Evolutionary conservation across 30 jellyfish, hydroid and myxozoan genomes (phyloP), one percentile per base, ranked within the genome.

Genomic region (Cassiopea xamachana): DNA sequence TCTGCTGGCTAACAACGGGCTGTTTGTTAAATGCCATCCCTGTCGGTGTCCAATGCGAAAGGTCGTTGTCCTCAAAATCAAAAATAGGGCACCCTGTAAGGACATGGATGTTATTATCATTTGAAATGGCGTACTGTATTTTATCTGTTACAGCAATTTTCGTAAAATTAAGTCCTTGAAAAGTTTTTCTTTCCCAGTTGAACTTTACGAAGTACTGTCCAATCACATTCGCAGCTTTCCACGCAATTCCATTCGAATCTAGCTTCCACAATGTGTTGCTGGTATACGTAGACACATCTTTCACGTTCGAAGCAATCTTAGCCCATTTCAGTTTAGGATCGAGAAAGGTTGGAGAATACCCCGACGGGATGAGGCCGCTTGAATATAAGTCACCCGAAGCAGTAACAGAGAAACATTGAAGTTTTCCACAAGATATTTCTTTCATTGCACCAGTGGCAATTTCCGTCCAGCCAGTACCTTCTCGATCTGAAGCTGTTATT

Each of bases 51-150:
- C 94, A 87, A 10, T 67, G 43, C n/a, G 89, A 78, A 4, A 79
- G 60, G 68, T 77, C 89, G 46, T 67, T 72, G 43, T 78, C 89
- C 69, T 87, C 94, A 77, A 87, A 87, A 50, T 87, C 94, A 58
- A 87, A 87, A 1, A 87, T 87, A 48, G 94, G 90, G 71, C 94
- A 87, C 7, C 94, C 94, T 3, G 93, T 75, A 15, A 19, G 73
- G 43, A 86, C 73, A n/a, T 43, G 67, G 51, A 75, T 64, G 67
- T 75, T 17, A 49, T 47, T 61, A 46, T 86, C 82, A 9, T 60
- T n/a, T 10, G 71, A 51, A 73, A 86, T 59, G 16, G 87, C 80
- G 76, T 7, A 73, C 59, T 51, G 81, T 18, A 60, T 67, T 49
- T 83, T 69, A 7, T 69, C 18, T 10, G 83, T 67, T 5, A 69